These are phyloP conservation scores for Phortica magna DNA, from an alignment of 2,888 invertebrate genomes.

Conservation along the genomic window DNA sequence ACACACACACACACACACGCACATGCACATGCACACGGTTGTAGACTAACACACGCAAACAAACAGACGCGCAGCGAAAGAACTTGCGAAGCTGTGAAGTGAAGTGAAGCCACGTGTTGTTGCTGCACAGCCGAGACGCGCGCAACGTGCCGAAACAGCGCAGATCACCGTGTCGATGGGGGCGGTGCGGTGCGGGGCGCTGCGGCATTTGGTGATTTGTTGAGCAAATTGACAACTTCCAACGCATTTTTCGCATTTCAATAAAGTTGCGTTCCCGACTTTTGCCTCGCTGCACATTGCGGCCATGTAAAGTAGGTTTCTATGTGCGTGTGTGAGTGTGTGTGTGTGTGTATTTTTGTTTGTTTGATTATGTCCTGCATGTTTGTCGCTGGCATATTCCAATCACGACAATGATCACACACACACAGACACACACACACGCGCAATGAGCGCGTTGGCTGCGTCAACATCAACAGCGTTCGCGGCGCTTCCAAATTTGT, in stretches of 20 bases:
- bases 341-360: not conserved
- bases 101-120: not conserved
- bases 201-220: constrained; percentile 48
- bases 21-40: too few relatives aligned
- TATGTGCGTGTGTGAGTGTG: not conserved
- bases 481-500: constrained; percentile 16
- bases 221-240: constrained; percentile 55
- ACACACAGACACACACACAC: not conserved
- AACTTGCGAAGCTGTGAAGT: not conserved
- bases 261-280: constrained; percentile 19
- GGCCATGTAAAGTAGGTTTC: not conserved
- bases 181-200: not conserved
- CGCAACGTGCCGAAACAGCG: not conserved
- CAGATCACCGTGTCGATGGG: not conserved
- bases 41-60: not conserved
- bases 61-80: not conserved
- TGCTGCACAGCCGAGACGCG: too few relatives aligned
- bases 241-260: constrained; percentile 26
- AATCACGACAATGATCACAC: constrained; percentile 11
- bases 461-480: not conserved
- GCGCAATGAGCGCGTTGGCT: not conserved
- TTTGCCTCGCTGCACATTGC: constrained; percentile 29
- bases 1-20: too few relatives aligned
- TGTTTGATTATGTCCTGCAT: constrained; percentile 13
- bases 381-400: constrained; percentile 25